Base-by-base conservation (phyloP, 2,888 invertebrate species). In the Melieria omissa region DNA sequence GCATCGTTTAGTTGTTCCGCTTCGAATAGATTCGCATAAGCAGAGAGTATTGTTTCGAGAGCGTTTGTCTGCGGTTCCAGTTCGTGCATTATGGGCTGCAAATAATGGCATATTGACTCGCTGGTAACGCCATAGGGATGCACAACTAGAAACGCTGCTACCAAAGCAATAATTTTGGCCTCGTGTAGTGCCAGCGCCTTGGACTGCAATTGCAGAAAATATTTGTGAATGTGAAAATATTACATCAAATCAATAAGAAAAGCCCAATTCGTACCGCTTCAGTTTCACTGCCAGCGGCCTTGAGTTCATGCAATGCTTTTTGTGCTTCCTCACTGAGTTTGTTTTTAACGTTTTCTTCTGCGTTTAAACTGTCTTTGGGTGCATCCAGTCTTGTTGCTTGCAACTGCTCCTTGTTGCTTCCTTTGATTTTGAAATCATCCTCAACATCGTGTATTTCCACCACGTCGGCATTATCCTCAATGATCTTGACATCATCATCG, bases 41-140 rank as follows among this genome's bases (percentile, higher is more conserved):
- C 91, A 80, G 91, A 91, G 83, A 97, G 90, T 41, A 96, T 89
- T 76, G 90, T 89, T 86, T 95, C 95, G 12, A 96, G 91, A 76
- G 93, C 92, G 55, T 92, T 91, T 63, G 93, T 92, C 73, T 92
- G 89, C 64, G 94, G 88, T 77, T 89, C 89, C 3, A 93, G 89
- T 80, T 94, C 92, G 77, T 95, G 88, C 4, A 76, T 75, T n/a
- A 84, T 77, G 82, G 94, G 94, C 81, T 94, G 93, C 41, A 98
- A 91, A 87, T 97, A 98, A 8, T 95, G 95, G 89, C 95, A 95
- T 76, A 98, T 93, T 86, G 95, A 95, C 85, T 95, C 96, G 3
- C 95, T 89, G 73, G 94, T 94, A 2, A 97, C 96, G 62, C 98
- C 98, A 82, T 94, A 93, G 0, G 97, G 98, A 88, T 98, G 97